Percentiles rank a stretch among this genome's conserved stretches.
phyloP scores from a whole-genome alignment of 2,888 invertebrate species.

The Lucinisca nassula region DNA sequence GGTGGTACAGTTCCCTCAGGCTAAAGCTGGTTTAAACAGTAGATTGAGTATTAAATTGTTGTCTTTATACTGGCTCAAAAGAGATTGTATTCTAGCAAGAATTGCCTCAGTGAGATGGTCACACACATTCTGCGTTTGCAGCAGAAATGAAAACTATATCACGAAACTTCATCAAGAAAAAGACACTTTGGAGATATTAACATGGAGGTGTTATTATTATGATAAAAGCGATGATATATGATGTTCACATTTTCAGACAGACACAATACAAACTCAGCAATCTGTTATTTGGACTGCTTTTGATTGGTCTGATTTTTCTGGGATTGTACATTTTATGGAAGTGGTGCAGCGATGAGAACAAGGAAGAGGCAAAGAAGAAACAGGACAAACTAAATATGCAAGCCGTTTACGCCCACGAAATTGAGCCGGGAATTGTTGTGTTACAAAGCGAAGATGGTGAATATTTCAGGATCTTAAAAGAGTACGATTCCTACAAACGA shows the following conservation, averaged over 20 bases:
- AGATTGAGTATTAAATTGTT: no score
- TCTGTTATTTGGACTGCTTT: background rate
- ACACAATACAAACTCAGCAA: background rate
- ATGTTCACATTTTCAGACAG: constrained; percentile 2
- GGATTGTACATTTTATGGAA: constrained; percentile 30
- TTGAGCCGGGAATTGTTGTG: constrained; percentile 70
- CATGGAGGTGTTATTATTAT: no score
- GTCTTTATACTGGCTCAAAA: no score
- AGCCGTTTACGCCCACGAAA: constrained; percentile 69
- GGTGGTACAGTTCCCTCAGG: no score
- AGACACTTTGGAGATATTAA: no score
- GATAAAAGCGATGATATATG: no score
- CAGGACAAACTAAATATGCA: constrained; percentile 27
- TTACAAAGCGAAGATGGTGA: constrained; percentile 71
- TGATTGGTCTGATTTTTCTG: constrained; percentile 2
- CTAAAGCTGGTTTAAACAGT: no score
- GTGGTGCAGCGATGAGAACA: constrained; percentile 33
- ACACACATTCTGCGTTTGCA: no score
- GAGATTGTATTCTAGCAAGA: no score
- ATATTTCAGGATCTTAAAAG: constrained; percentile 71
- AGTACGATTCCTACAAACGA: constrained; percentile 36
- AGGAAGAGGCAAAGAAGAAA: background rate
- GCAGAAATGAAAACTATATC: no score
- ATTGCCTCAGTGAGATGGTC: no score
- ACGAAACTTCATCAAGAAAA: no score